A percentile compares a stretch with the other conserved stretches of the same genome.
Conservation (phyloP, 2,113 vertebrate genomes). For the Oenanthe oenanthe region DNA sequence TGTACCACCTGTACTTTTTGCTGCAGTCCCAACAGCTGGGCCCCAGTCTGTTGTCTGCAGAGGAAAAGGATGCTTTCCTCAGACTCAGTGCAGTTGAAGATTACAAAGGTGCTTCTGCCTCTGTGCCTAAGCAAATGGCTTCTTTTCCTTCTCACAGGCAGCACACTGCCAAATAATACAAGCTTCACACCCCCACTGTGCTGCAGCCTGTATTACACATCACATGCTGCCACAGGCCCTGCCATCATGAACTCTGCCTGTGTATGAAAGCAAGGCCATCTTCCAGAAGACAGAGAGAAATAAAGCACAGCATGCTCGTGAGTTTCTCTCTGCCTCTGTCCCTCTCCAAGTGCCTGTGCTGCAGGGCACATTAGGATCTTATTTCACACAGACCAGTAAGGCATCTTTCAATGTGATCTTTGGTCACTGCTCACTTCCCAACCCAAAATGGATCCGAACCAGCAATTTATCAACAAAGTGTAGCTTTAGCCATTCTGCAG, state of each 20-base stretch:
- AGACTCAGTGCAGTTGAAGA: neutral
- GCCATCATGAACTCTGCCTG: neutral
- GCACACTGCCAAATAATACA: neutral
- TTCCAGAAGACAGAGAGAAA: neutral
- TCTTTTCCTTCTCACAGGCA: neutral
- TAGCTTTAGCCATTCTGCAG: neutral
- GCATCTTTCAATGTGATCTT: neutral
- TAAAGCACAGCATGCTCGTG: neutral
- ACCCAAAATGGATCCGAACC: neutral
- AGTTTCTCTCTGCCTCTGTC: neutral
- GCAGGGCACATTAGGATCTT: neutral
- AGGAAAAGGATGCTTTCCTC: neutral
- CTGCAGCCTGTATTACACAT: neutral
- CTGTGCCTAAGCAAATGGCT: neutral
- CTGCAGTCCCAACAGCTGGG: neutral
- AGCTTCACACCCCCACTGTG: neutral
- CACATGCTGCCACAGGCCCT: neutral
- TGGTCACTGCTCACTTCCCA: neutral
- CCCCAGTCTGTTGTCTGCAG: neutral
- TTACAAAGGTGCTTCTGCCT: neutral
- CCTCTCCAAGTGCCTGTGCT: fast-evolving
- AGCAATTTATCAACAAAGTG: neutral
- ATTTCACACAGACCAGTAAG: neutral
- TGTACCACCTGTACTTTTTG: neutral
- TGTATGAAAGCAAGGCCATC: neutral